A percentile compares a stretch with the other conserved stretches of the same genome.
Conservation (phyloP, 1,140 invertebrate genomes). For the Drosophila subpulchrella region DNA sequence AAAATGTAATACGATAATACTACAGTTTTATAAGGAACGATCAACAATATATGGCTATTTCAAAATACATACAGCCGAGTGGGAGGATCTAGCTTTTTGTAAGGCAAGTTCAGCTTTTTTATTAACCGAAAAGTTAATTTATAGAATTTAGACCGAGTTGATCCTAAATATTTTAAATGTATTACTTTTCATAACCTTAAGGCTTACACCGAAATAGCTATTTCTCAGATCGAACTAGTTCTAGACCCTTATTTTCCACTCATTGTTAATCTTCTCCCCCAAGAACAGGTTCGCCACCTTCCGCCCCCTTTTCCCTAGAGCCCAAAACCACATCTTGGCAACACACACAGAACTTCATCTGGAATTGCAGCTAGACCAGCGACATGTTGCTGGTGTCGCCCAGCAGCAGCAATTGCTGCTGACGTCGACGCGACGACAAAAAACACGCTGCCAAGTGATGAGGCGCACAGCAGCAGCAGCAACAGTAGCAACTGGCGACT, state of each 20-base stretch:
- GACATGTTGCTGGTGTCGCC: constrained; percentile 63
- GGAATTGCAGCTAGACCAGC: constrained; percentile 18
- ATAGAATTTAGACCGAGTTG: no score
- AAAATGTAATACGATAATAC: no score
- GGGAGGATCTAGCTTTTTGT: no score
- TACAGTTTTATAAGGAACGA: no score
- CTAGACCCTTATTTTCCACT: background rate
- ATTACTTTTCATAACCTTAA: background rate
- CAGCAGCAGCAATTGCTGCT: constrained; percentile 62
- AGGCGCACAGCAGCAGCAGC: constrained; percentile 65
- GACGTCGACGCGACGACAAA: constrained; percentile 78
- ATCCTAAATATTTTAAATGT: no score
- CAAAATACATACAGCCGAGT: no score
- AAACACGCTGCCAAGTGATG: constrained; percentile 80
- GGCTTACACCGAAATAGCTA: background rate
- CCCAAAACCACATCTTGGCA: constrained; percentile 32
- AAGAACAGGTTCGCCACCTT: constrained; percentile 23
- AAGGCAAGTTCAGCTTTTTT: no score
- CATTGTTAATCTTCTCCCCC: background rate
- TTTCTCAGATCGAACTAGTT: background rate
- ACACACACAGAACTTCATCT: constrained; percentile 20
- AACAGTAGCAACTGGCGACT: constrained; percentile 43
- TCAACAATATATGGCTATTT: no score
- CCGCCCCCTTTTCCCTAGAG: background rate
- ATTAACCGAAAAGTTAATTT: no score